Base-by-base conservation (phyloP, 2,888 invertebrate genomes). In the Pimpla rufipes region DNA sequence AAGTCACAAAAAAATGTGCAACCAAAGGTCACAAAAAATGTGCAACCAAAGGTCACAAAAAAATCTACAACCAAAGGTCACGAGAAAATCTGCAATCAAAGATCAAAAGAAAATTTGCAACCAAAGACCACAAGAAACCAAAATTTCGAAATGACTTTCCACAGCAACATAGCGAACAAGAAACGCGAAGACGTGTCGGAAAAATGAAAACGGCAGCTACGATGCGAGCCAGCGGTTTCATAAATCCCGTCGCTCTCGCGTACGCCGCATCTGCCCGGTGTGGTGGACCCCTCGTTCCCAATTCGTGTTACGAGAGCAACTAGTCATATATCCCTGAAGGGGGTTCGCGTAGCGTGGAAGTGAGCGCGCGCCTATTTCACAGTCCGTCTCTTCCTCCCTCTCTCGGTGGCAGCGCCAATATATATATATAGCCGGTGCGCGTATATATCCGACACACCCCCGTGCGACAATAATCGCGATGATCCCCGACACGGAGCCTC, bases 271-370 rank as follows among this genome's bases (percentile, higher is more conserved):
- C 13, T n/a, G n/a, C n/a, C 23, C 57, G 66, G 35, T n/a, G n/a
- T n/a, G 57, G 10, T 10, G 11, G 52, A 68, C 83, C 82, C 83
- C 83, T 84, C 83, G 80, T 78, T 81, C 62, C 77, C 77, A 84
- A 84, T 84, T 84, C 83, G 66, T 62, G 78, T 84, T 84, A 84
- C 83, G 74, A 81, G 80, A 78, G 55, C 80, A 76, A 79, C 71
- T 62, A 40, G 37, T 55, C 77, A 71, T 73, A 45, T 59, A 81
- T 68, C 64, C 74, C 80, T 73, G 47, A 75, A 70, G 80, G 74
- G 80, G 64, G 62, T 84, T 62, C 67, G 66, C 71, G 50, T 73
- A 59, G 79, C 50, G 73, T 70, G 16, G 55, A 29, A 77, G 57
- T 57, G 83, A 80, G 62, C 80, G 62, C 57, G 59, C 45, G 66